Evolutionary conservation across 2,113 vertebrate genomes (phyloP), one percentile per base, ranked within the genome.

Genomic region (Myiozetetes cayanensis): DNA sequence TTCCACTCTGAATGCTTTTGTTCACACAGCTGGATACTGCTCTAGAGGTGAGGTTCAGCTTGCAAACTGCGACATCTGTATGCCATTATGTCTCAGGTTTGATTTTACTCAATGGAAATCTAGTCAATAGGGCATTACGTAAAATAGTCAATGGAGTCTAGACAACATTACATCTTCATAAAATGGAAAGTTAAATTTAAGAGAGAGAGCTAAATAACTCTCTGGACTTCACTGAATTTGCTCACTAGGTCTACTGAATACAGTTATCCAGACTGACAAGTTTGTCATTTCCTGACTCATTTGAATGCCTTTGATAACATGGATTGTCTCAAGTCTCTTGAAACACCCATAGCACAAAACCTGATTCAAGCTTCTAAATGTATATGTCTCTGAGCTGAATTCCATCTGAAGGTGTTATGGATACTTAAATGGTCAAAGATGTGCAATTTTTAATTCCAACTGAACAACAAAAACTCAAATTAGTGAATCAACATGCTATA

Each of bases 281-380:
- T 72, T 68, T 68, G 23, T 33, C 8, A 25, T 72, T 82, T 83
- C 25, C 39, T 80, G 16, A 12, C n/a, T 79, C 18, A 59, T 75
- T 85, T 41, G 10, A 66, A 53, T 85, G 20, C 9, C 15, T 68
- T 71, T 7, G 9, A 28, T 75, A 78, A 88, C 0, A 0, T 31
- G 17, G 8, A 85, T 82, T 2, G 0, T 30, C 28, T 88, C 18
- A 88, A 33, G 16, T 78, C 10, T 30, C 56, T 33, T 47, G 81
- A 47, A 81, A 49, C 21, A 67, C 4, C 4, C 8, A 3, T 33
- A 73, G 5, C 5, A 28, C 0, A 0, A 41, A 71, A 75, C 5
- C 7, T 79, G 41, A 91, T 83, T 49, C 18, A n/a, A 80, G 5
- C 5, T 81, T 73, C 62, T 66, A 73, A 92, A 73, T 52, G 73